Evolutionary conservation across 2,113 vertebrate genomes (phyloP), one percentile per base, ranked within the genome.

Genomic region (Geothlypis trichas): DNA sequence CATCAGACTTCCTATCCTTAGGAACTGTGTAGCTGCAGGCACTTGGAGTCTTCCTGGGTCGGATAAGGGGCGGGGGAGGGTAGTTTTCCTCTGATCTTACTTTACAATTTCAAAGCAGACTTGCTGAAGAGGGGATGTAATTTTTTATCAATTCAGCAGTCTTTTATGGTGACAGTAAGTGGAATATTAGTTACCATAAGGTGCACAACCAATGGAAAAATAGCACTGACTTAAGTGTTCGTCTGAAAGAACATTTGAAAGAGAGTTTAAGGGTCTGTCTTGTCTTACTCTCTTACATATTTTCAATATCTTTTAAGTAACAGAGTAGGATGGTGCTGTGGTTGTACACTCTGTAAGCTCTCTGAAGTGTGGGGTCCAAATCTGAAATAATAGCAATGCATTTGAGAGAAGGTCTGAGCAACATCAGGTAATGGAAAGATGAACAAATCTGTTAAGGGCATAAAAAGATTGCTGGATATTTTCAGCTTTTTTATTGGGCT

Each of bases 1-100:
- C 96, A 81, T 88, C 85, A 92, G 76, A 58, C 72, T 95, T 85
- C 82, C 81, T 66, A 8, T 84, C 75, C 92, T 59, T 52, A 59
- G 69, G 42, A 96, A 12, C 82, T 62, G 7, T 51, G 7, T 79
- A 42, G 79, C 91, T 88, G 42, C 44, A 55, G 87, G 75, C 82
- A 39, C 31, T 71, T 47, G 11, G 33, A 66, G 26, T 28, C 66
- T 87, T 90, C 61, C 18, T 1, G 1, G 41, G 9, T 20, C 78
- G 37, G 58, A 42, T 80, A 16, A 80, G 63, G 54, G 46, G 8
- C 1, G 0, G 55, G 33, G 31, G 10, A 58, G 41, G n/a, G 11
- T 37, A 30, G 20, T 42, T 54, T 41, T 66, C 30, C 9, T 84
- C 68, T 95, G 39, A 31, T 67, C 51, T 59, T 81, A 28, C 61